Evolutionary conservation across 2,888 invertebrate genomes (phyloP).

Genomic region (Clostera curtula): DNA sequence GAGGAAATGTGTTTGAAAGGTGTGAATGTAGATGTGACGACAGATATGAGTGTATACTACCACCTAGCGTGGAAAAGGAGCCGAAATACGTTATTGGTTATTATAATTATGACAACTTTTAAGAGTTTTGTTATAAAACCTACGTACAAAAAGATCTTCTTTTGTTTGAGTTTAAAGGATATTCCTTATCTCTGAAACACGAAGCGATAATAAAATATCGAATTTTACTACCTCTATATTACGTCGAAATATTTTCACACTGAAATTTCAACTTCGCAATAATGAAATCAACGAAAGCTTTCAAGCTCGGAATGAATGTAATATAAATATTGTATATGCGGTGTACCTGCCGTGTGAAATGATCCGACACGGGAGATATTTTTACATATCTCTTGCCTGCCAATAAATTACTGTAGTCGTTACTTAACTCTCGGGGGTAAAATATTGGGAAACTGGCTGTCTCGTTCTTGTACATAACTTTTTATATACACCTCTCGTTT

Average conservation of each 20-base stretch:
- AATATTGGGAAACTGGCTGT: slow-evolving; percentile 12
- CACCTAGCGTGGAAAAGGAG: no score
- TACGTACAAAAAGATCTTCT: no score
- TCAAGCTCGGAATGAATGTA: slow-evolving; percentile 8
- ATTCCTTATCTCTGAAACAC: no score
- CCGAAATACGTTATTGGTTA: no score
- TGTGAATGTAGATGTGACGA: no score
- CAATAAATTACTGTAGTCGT: slow-evolving; percentile 22
- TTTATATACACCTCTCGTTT: slow-evolving; percentile 7
- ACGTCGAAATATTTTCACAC: not conserved
- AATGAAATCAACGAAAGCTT: slow-evolving; percentile 19
- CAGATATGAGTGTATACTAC: no score
- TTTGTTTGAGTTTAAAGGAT: no score
- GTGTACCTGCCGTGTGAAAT: slow-evolving; percentile 12
- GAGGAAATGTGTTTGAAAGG: no score
- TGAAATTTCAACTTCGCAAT: not conserved
- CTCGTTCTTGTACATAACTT: slow-evolving; percentile 4
- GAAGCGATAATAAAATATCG: no score
- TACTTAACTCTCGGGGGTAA: slow-evolving; percentile 12
- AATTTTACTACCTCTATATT: no score
- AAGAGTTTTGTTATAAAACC: no score
- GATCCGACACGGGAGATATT: slow-evolving; percentile 12
- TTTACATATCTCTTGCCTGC: slow-evolving; percentile 16
- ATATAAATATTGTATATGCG: slow-evolving; percentile 10
- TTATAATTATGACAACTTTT: no score